Percentiles rank a stretch among this genome's conserved stretches.
Evolutionary conservation across 1,140 invertebrate species (phyloP).

Genomic region (Drosophila bocqueti): DNA sequence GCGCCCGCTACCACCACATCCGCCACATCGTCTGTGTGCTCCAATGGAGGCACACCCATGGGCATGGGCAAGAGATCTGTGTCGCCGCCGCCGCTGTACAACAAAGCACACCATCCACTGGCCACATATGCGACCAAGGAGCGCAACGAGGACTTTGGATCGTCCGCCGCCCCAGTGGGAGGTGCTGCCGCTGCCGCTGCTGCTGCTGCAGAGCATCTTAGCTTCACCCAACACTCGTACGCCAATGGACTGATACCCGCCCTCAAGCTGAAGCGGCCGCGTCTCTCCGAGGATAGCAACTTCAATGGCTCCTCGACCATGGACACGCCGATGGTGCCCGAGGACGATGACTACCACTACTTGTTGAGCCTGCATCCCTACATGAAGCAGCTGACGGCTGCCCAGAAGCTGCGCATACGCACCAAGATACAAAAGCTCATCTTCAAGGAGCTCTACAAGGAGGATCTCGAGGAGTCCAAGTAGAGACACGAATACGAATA

Average conservation of each 20-base stretch:
- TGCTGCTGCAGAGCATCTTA: slow-evolving; percentile 62
- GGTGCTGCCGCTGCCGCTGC: background rate
- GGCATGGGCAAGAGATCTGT: slow-evolving; percentile 71
- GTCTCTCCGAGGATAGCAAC: slow-evolving; percentile 80
- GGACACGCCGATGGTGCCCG: slow-evolving; percentile 73
- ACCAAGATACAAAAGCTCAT: slow-evolving; percentile 85
- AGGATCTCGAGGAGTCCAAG: slow-evolving; percentile 83
- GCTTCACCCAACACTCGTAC: slow-evolving; percentile 81
- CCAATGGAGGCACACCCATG: slow-evolving; percentile 35
- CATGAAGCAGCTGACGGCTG: slow-evolving; percentile 80
- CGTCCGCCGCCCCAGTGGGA: background rate
- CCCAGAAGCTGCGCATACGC: slow-evolving; percentile 82
- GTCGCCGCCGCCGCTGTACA: slow-evolving; percentile 77
- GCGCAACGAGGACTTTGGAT: slow-evolving; percentile 56
- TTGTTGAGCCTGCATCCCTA: slow-evolving; percentile 83
- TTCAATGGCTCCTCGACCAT: slow-evolving; percentile 84
- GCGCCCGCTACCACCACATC: slow-evolving; percentile 70
- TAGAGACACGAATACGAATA: slow-evolving; percentile 33
- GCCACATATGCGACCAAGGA: slow-evolving; percentile 60
- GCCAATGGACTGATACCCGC: slow-evolving; percentile 80
- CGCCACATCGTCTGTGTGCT: slow-evolving; percentile 50
- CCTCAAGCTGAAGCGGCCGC: slow-evolving; percentile 76
- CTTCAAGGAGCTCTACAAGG: slow-evolving; percentile 84
- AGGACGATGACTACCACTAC: slow-evolving; percentile 85
- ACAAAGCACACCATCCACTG: slow-evolving; percentile 79